Evolutionary conservation across 2,797 vertebrate genomes (phyloP).

Genomic region (Poecile montanus): DNA sequence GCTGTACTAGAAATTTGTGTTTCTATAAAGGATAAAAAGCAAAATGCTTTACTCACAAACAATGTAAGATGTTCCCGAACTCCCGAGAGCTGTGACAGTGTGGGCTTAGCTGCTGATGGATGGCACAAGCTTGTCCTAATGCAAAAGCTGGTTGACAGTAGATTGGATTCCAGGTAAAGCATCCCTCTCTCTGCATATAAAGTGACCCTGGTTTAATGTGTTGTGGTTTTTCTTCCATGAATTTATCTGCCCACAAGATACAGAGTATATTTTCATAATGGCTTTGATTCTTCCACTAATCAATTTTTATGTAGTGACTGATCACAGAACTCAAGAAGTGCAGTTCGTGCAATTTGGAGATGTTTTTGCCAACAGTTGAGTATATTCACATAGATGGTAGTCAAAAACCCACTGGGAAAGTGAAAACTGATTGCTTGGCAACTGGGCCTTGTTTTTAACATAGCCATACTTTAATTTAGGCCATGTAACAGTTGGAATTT

Average conservation of each 20-base stretch:
- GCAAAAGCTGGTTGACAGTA: background rate
- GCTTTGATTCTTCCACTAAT: slow-evolving; percentile 33
- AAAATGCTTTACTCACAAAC: background rate
- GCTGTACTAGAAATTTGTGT: background rate
- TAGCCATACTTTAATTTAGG: slow-evolving; percentile 27
- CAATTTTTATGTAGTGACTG: slow-evolving; percentile 36
- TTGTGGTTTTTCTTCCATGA: background rate
- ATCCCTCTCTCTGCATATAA: background rate
- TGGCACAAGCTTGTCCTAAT: background rate
- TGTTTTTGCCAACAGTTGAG: slow-evolving; percentile 5
- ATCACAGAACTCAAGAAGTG: slow-evolving; percentile 16
- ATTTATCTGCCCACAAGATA: slow-evolving; percentile 4
- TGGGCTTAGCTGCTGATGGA: slow-evolving; percentile 35
- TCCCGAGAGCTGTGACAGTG: background rate
- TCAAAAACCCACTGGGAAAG: background rate
- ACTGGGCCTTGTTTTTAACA: slow-evolving; percentile 43
- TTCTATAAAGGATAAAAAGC: background rate
- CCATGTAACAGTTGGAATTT: slow-evolving; percentile 36
- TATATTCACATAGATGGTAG: background rate
- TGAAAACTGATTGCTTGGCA: slow-evolving; percentile 54
- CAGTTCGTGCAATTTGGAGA: background rate
- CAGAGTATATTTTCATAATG: background rate
- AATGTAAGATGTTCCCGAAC: background rate
- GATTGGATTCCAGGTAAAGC: background rate
- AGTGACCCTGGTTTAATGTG: background rate